Evolutionary conservation across 2,888 invertebrate species (phyloP).

Genomic region (Tortrix viridana): DNA sequence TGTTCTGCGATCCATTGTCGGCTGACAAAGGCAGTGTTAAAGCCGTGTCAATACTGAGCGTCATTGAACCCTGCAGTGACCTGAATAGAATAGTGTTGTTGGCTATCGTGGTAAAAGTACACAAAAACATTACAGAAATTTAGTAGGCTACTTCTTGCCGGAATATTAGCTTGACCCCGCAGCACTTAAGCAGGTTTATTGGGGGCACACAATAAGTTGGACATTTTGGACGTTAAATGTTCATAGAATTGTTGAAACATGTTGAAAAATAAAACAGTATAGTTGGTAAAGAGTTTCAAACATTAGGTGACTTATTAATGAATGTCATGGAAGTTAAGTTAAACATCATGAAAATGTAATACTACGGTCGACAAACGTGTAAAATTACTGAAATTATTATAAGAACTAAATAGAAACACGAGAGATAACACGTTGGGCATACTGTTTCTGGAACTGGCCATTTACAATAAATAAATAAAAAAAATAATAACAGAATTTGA

Average conservation of each 20-base stretch:
- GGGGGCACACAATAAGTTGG: constrained; percentile 25
- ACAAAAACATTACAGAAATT: constrained; percentile 38
- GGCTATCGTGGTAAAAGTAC: constrained; percentile 10
- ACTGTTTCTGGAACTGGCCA: no score
- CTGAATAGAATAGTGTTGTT: constrained; percentile 47
- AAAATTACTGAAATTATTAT: no score
- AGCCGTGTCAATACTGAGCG: constrained; percentile 77
- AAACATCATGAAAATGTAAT: no score
- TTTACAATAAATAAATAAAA: no score
- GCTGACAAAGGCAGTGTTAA: constrained; percentile 73
- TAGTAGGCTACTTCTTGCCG: constrained; percentile 34
- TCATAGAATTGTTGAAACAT: background rate
- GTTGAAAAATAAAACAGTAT: background rate
- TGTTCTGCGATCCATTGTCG: constrained; percentile 73
- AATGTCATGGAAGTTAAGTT: no score
- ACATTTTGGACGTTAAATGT: constrained; percentile 15
- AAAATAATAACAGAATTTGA: no score
- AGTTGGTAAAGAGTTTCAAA: no score
- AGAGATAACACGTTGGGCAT: no score
- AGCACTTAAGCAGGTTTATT: constrained; percentile 28
- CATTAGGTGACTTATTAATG: no score
- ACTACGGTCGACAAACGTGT: no score
- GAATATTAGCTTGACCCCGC: constrained; percentile 21
- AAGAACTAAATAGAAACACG: no score
- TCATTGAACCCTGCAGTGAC: constrained; percentile 77